Percentiles rank a stretch among this genome's conserved stretches.
Conservation (phyloP, 2,797 vertebrate genomes). For the Mormyrus hasselquistii region DNA sequence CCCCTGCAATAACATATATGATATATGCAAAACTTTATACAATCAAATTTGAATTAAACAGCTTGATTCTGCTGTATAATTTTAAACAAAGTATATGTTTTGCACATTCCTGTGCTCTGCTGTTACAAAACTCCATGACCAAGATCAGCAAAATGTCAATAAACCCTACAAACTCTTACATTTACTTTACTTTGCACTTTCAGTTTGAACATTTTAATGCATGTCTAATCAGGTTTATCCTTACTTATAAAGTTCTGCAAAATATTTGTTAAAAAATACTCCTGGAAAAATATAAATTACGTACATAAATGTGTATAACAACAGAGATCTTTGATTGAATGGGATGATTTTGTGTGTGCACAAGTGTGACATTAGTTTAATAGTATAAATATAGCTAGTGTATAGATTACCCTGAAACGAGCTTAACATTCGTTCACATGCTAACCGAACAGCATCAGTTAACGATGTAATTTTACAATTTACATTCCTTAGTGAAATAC, state of each 20-base stretch:
- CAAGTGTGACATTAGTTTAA: neutral
- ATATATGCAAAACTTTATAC: neutral
- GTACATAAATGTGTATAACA: neutral
- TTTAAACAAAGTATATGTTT: neutral
- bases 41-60: neutral
- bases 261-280: neutral
- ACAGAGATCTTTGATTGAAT: neutral
- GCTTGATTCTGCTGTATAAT: neutral
- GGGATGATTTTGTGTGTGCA: neutral
- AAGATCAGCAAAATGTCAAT: neutral
- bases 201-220: neutral
- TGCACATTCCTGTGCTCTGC: neutral
- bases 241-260: neutral
- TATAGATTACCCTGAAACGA: neutral
- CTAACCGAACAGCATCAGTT: conserved; percentile 3
- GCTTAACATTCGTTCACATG: neutral
- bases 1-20: neutral
- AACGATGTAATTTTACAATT: neutral
- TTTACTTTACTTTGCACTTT: neutral
- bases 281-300: conserved; percentile 3
- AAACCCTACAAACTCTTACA: neutral
- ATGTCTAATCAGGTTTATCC: neutral
- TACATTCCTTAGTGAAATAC: neutral
- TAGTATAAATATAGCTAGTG: neutral
- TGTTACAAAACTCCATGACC: neutral